phyloP scores from a whole-genome alignment of 2,888 invertebrate genomes.

The Cyaniris semiargus region DNA sequence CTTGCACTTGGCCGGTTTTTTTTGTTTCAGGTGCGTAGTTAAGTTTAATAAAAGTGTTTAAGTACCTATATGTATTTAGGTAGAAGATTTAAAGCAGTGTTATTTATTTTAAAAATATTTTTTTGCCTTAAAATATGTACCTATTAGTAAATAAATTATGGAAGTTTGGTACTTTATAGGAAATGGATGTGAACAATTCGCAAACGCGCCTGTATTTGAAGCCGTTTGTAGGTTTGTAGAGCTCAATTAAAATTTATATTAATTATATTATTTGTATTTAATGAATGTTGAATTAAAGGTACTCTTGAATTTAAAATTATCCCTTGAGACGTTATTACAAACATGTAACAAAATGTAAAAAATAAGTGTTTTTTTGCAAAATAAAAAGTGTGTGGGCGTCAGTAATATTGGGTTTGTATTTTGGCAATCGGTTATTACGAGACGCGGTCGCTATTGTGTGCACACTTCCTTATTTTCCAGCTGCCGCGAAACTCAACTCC shows the following conservation, averaged over 20 bases:
- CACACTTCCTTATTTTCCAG: slow-evolving; percentile 68
- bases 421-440: slow-evolving; percentile 62
- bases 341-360: background rate
- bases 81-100: no score
- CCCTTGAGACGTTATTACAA: background rate
- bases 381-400: slow-evolving; percentile 23
- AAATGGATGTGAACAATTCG: background rate
- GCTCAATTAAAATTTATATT: background rate
- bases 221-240: background rate
- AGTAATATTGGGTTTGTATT: slow-evolving; percentile 46
- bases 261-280: background rate
- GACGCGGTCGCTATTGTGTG: slow-evolving; percentile 54
- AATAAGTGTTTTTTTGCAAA: background rate
- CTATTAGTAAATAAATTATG: no score
- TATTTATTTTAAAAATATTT: background rate
- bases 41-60: background rate
- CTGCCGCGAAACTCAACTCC: slow-evolving; percentile 68
- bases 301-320: background rate
- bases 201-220: background rate
- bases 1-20: no score
- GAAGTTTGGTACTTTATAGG: background rate
- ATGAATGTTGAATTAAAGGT: background rate
- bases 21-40: background rate
- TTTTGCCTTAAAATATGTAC: no score
- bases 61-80: no score